Evolutionary conservation across 2,888 invertebrate genomes (phyloP).

Genomic region (Nemoura dubitans): DNA sequence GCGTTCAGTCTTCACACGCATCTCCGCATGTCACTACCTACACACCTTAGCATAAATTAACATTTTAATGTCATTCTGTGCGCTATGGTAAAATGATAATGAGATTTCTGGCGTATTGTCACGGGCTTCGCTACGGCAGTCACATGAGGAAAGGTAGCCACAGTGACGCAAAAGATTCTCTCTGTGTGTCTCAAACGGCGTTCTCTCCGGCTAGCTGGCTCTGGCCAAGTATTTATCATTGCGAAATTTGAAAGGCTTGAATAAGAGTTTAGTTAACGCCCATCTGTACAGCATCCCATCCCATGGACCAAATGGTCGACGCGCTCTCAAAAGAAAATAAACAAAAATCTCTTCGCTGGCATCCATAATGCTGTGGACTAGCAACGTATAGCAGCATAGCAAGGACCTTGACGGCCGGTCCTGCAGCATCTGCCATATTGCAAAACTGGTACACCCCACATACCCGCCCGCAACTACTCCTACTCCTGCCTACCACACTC

Average conservation of each 20-base stretch:
- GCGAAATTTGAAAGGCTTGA: neutral
- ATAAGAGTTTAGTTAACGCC: neutral
- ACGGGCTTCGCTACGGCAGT: neutral
- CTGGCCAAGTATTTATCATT: constrained; percentile 12
- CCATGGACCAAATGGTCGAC: constrained; percentile 25
- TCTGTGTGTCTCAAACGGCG: neutral
- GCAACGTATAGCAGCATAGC: neutral
- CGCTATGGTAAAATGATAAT: neutral
- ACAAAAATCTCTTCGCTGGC: neutral
- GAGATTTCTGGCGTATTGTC: neutral
- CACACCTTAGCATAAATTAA: constrained; percentile 7
- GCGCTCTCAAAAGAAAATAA: neutral
- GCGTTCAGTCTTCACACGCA: neutral
- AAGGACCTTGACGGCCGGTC: constrained; percentile 9
- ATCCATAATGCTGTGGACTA: too few species aligned
- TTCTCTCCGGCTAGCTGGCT: neutral
- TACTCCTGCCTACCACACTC: neutral
- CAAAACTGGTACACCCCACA: neutral
- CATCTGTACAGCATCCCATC: neutral
- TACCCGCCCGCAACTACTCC: neutral
- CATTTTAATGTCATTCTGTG: neutral
- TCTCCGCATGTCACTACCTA: neutral
- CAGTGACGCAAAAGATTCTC: neutral
- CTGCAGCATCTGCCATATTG: constrained; percentile 18
- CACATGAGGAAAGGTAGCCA: neutral